Evolutionary conservation across 2,113 vertebrate species (phyloP).

Genomic region (Coregonus clupeaformis): DNA sequence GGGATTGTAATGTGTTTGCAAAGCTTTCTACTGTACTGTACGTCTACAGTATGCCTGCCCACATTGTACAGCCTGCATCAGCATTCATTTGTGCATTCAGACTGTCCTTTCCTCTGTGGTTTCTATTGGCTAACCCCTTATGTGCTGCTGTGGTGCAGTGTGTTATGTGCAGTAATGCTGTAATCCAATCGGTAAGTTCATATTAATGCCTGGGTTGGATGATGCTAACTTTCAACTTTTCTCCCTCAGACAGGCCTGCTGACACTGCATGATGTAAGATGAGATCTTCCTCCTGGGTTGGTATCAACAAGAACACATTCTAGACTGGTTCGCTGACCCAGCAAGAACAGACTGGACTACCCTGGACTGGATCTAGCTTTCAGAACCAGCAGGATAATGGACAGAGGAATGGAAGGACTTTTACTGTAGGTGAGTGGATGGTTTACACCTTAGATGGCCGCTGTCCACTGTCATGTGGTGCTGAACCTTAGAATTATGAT

Average conservation of each 20-base stretch:
- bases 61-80: not conserved
- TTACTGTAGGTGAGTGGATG: not conserved
- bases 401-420: not conserved
- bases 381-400: not conserved
- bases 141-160: not conserved
- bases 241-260: slow-evolving; percentile 7
- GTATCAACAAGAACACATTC: slow-evolving; percentile 54
- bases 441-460: too few species aligned
- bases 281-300: slow-evolving; percentile 38
- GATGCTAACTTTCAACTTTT: slow-evolving; percentile 17
- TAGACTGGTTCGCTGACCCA: slow-evolving; percentile 28
- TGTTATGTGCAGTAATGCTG: slow-evolving; percentile 32
- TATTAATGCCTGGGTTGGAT: slow-evolving; percentile 20
- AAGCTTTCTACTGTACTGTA: too few species aligned
- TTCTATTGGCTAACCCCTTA: slow-evolving; percentile 38
- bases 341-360: not conserved
- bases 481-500: too few species aligned
- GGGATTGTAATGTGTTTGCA: too few species aligned
- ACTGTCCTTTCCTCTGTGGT: slow-evolving; percentile 37
- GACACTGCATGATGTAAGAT: slow-evolving; percentile 1
- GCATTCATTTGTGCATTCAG: not conserved
- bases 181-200: slow-evolving; percentile 66
- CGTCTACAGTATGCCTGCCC: not conserved
- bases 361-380: not conserved
- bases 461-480: too few species aligned